These are phyloP conservation scores for Menura novaehollandiae DNA, from an alignment of 2,113 vertebrate genomes.

Conservation along the genomic window DNA sequence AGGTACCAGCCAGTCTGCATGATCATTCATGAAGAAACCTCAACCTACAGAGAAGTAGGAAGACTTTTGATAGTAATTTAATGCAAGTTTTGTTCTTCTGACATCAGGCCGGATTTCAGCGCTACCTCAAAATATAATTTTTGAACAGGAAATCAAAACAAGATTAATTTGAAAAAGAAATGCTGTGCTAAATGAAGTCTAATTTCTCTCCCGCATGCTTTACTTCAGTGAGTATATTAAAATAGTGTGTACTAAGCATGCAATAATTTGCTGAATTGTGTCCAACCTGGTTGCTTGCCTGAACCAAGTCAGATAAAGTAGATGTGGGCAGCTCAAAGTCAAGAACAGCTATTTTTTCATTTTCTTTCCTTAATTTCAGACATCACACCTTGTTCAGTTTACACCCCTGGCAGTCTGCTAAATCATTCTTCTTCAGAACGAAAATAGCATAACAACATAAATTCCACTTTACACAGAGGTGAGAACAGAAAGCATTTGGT, in stretches of 20 bases:
- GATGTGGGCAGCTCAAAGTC: neutral
- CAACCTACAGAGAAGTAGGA: neutral
- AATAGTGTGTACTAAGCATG: neutral
- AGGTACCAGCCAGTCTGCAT: neutral
- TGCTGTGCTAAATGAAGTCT: neutral
- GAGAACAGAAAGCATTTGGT: neutral
- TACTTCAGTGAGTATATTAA: neutral
- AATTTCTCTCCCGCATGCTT: neutral
- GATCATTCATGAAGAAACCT: neutral
- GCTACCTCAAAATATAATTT: neutral
- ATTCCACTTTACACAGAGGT: neutral
- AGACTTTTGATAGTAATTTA: neutral
- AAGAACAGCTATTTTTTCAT: neutral
- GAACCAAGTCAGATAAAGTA: neutral
- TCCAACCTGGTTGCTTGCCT: neutral
- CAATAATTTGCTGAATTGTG: neutral
- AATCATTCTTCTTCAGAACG: neutral
- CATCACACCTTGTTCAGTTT: neutral
- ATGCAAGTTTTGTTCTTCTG: neutral
- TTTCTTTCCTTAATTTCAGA: constrained; percentile 3
- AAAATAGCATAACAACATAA: neutral
- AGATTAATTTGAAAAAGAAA: neutral
- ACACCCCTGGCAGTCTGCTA: neutral
- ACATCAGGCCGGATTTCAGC: neutral
- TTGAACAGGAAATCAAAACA: neutral